Evolutionary conservation across 37 sponge, comb jelly and placozoan species (phyloP).

Genomic region (Oopsacas minuta): DNA sequence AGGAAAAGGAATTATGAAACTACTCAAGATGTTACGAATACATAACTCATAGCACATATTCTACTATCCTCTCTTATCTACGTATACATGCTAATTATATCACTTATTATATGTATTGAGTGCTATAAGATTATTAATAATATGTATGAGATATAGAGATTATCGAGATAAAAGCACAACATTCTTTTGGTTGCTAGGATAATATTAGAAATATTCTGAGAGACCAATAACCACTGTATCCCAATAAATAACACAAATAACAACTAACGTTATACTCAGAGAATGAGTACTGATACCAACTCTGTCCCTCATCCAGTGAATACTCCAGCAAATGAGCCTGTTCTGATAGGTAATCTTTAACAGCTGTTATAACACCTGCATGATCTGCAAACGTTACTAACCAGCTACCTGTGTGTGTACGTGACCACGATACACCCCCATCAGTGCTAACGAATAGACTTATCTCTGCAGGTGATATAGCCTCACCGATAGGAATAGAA

Average conservation of each 20-base stretch:
- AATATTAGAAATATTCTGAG: too few relatives aligned
- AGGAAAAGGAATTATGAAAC: neutral
- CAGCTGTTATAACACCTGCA: constrained; percentile 5
- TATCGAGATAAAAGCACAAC: too few relatives aligned
- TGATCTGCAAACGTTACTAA: neutral
- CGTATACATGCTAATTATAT: too few relatives aligned
- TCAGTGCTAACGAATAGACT: neutral
- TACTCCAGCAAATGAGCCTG: neutral
- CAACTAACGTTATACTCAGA: neutral
- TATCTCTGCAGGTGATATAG: neutral
- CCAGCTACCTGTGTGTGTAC: neutral
- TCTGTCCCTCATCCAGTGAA: neutral
- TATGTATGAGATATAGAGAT: too few relatives aligned
- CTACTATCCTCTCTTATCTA: too few relatives aligned
- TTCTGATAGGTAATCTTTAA: neutral
- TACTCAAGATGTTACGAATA: too few relatives aligned
- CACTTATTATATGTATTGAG: too few relatives aligned
- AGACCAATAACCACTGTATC: too few relatives aligned
- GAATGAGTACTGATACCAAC: neutral
- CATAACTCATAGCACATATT: too few relatives aligned
- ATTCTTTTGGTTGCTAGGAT: too few relatives aligned
- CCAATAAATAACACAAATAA: too few relatives aligned
- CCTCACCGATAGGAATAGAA: neutral
- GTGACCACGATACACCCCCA: neutral
- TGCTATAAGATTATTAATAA: too few relatives aligned